Evolutionary conservation across 2,888 invertebrate species (phyloP), one percentile per base, ranked within the genome.

Genomic region (Limnephilus lunatus): DNA sequence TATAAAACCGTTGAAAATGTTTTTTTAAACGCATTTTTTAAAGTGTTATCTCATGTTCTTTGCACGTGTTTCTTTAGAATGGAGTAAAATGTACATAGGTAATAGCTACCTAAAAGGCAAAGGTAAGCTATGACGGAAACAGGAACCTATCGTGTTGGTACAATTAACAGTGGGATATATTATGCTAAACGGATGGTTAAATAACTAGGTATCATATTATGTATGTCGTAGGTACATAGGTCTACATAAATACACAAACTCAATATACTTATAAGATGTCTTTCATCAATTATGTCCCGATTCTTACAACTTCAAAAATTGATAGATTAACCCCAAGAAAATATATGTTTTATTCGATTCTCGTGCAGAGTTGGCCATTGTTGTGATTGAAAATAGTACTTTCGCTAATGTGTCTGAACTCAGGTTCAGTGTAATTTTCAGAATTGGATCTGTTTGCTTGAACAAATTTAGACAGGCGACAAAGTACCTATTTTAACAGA

Each of bases 51-150:
- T 35, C 83, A 19, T 83, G 83, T 83, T 35, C 32, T 83, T 35
- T 32, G 83, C 83, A 83, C 83, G 83, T 83, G 83, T 83, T 83
- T 32, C 83, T 83, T 53, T 4, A 19, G 53, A 53, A 53, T 19
- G 19, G 25, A 68, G 68, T 68, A 68, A 68, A 68, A 68, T n/a
- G 25, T 9, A 4, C 15, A 3, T 14, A 19, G 25, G 4, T 68
- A 48, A 0, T 14, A 48, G 48, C 48, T 15, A 48, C 25, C 53
- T 68, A 68, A 68, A 5, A 19, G 19, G 53, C 25, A 7, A 68
- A 25, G 68, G n/a, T 68, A n/a, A n/a, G n/a, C n/a, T 15, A 25
- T 68, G n/a, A 68, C 25, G 68, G n/a, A 68, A 68, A 68, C 68
- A 68, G 68, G 68, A 68, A 68, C 25, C n/a, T 68, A 19, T 68